Base-by-base conservation (phyloP, 2,888 invertebrate genomes). In the Cepaea hortensis region DNA sequence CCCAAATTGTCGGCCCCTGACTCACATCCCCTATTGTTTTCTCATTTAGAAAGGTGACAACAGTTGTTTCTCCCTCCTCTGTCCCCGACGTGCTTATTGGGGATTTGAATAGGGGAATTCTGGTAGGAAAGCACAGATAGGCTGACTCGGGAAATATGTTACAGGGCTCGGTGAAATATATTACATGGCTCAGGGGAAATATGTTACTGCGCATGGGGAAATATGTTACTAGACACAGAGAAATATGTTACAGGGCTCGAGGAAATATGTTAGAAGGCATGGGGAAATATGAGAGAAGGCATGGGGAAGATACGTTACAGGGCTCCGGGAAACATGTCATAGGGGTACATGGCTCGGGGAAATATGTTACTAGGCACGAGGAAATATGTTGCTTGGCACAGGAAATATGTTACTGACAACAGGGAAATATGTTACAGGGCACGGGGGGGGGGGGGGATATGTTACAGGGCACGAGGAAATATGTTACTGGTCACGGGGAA, bases 1-100 rank as follows among this genome's bases (percentile, higher is more conserved):
- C 72, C 82, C 50, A 72, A 70, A 82, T 82, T 82, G 50, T 82
- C 72, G 70, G 70, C 75, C 83, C 62, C 83, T 84, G 83, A 50
- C 75, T 75, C 75, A 55, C 75, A 46, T 61, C 15, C 73, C 75
- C 55, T 75, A 75, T 84, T 84, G 73, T 84, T 84, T 75, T 82
- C 50, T 48, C 70, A 55, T 82, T 82, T 82, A 23, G 46, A 35
- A 65, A 80, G 65, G 80, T 68, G 80, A 65, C 80, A 35, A 35
- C 65, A 77, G 50, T 77, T 77, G 77, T 77, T n/a, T 77, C 77
- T 23, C 5, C 46, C n/a, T n/a, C 13, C 7, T 5, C 20, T 55
- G 50, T 61, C 48, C 55, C 9, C 20, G 55, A 15, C 55, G 9
- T 3, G 55, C n/a, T 55, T 9, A 11, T 13, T 9, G 11, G 77